Conservation (phyloP, 2,113 vertebrate genomes). For the Podilymbus podiceps region DNA sequence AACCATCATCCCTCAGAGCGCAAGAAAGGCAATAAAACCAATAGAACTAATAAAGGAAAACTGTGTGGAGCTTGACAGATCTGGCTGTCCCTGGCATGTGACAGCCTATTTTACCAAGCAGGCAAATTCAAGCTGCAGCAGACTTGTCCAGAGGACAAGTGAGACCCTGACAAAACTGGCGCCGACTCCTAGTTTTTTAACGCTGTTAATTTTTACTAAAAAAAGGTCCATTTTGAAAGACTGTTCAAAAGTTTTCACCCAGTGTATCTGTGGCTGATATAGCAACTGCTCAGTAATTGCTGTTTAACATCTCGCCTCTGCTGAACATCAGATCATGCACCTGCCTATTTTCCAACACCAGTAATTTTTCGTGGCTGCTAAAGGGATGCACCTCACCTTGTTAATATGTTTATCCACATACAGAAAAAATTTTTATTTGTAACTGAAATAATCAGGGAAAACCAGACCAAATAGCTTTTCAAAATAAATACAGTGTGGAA, state of each 20-base stretch:
- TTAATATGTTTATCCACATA: background rate
- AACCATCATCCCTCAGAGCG: conserved; percentile 61
- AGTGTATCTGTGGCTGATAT: background rate
- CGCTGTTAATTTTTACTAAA: background rate
- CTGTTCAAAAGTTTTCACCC: background rate
- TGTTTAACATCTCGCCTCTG: background rate
- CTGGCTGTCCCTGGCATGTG: conserved; percentile 63
- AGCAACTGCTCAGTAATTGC: background rate
- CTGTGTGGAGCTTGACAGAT: conserved; percentile 54
- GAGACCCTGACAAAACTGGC: conserved; percentile 34
- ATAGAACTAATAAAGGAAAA: conserved; percentile 58
- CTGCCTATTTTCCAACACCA: background rate
- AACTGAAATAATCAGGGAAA: background rate
- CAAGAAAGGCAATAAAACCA: conserved; percentile 54
- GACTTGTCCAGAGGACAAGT: conserved; percentile 5
- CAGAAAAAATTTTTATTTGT: background rate
- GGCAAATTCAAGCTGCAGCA: conserved; percentile 48
- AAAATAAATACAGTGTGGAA: background rate
- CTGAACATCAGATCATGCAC: background rate
- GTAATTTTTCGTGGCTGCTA: background rate
- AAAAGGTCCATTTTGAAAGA: background rate
- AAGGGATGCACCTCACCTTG: background rate
- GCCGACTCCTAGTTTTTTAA: background rate
- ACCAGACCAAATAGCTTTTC: background rate
- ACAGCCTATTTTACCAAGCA: conserved; percentile 49